Base-by-base conservation (phyloP, 2,113 vertebrate species). In the Psammodynastes pulverulentus region DNA sequence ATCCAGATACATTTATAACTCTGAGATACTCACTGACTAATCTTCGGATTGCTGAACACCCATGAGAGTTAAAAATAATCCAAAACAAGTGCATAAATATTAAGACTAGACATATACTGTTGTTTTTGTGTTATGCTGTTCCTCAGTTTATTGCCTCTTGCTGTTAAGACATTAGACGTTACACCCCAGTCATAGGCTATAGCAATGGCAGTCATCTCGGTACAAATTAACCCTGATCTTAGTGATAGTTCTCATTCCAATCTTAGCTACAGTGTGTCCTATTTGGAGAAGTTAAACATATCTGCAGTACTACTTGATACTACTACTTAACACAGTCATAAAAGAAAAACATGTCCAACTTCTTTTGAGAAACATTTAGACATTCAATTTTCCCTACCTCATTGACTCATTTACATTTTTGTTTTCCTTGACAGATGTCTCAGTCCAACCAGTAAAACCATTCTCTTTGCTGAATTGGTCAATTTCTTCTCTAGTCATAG, bases 391-490 rank as follows among this genome's bases (percentile, higher is more conserved):
- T 0, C 79, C 97, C 96, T 93, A 99, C 98, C 98, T 98, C 98
- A 99, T 98, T 8, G 98, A 95, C 90, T 99, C 98, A 8, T 94
- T 97, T 39, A 99, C 89, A 62, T 99, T 99, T 97, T 97, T 98
- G 97, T 99, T 98, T 19, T 99, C 98, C 95, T 99, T 99, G 89
- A 98, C 98, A 0, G 98, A 99, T 0, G 97, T 98, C 95, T 99
- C 98, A 96, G 98, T 98, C 98, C 98, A 99, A 0, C 98, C 96
- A 6, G 96, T 96, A 96, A 99, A 99, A 86, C 98, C 98, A 0
- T 98, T 98, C 91, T 98, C 98, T 92, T 97, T 98, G 94, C 98
- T 98, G 97, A 99, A 99, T 26, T 56, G 95, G 94, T 98, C 97
- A 26, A 99, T 96, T 91, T 97, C 97, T 7, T 98, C 98, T 67